Conservation (phyloP, 2,113 vertebrate species). For the Illadopsis cleaveri region DNA sequence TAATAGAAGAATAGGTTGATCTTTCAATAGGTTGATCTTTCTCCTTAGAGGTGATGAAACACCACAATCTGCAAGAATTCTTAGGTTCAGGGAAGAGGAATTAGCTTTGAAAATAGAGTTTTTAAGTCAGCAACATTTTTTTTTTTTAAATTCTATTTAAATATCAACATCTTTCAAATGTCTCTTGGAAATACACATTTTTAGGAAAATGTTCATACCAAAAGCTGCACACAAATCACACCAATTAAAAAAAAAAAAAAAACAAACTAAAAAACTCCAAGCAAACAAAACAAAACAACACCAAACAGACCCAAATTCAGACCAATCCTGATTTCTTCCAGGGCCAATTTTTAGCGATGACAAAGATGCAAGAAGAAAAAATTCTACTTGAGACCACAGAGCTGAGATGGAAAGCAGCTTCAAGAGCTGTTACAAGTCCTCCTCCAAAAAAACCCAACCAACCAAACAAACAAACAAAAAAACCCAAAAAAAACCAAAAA, state of each 20-base stretch:
- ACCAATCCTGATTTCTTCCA: not conserved
- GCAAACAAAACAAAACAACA: not conserved
- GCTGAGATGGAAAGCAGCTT: not conserved
- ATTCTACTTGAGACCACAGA: not conserved
- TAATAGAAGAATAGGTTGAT: not conserved
- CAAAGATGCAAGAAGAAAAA: not conserved
- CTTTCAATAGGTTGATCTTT: not conserved
- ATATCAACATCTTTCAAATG: not conserved
- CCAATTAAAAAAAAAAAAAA: not conserved
- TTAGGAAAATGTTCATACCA: not conserved
- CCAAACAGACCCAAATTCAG: not conserved
- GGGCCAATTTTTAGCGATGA: not conserved
- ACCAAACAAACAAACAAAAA: too few relatives aligned
- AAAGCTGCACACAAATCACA: not conserved
- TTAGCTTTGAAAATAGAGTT: not conserved
- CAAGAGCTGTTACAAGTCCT: not conserved
- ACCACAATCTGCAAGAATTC: not conserved
- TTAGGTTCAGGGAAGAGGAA: not conserved
- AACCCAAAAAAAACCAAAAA: too few relatives aligned
- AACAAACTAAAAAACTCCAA: rapidly evolving
- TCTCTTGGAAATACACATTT: not conserved
- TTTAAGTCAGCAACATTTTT: not conserved
- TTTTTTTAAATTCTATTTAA: not conserved
- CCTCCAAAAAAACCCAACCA: too few relatives aligned
- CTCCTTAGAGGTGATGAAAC: not conserved